A percentile compares a stretch with the other conserved stretches of the same genome.
Conservation (phyloP, 2,888 invertebrate genomes). For the Sthenelais limicola region DNA sequence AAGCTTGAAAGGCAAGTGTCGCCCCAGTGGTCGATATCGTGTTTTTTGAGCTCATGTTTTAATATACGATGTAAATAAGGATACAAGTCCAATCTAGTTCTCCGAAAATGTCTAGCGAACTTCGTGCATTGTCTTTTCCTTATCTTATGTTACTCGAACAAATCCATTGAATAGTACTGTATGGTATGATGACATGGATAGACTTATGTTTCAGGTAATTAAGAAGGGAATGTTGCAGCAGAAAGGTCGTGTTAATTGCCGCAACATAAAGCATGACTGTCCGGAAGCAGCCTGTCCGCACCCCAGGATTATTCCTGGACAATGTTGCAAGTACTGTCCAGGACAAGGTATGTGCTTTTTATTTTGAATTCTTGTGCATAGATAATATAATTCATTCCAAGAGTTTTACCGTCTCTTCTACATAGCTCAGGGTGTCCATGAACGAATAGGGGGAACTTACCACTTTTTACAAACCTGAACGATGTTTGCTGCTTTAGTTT, state of each 20-base stretch:
- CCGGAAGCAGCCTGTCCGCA: conserved; percentile 89
- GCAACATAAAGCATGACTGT: conserved; percentile 93
- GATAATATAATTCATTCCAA: no score
- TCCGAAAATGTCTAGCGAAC: not conserved
- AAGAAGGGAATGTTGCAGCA: conserved; percentile 34
- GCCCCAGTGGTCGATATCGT: no score
- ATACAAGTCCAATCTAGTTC: not conserved
- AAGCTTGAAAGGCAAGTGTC: no score
- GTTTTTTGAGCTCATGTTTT: not conserved
- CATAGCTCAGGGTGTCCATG: no score
- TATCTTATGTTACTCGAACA: no score
- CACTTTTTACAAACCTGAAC: no score
- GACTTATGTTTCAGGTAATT: conserved; percentile 8
- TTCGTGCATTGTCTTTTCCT: not conserved
- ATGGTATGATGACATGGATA: no score
- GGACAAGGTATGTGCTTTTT: conserved; percentile 54
- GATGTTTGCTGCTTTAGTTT: no score
- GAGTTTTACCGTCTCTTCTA: no score
- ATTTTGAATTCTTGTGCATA: no score
- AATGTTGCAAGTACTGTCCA: conserved; percentile 90
- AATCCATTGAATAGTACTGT: no score
- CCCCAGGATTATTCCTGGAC: conserved; percentile 86
- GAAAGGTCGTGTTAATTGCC: conserved; percentile 87
- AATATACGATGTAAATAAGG: not conserved
- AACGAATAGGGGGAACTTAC: no score